Base-by-base conservation (phyloP, 2,888 invertebrate genomes). In the Athalia rosae region DNA sequence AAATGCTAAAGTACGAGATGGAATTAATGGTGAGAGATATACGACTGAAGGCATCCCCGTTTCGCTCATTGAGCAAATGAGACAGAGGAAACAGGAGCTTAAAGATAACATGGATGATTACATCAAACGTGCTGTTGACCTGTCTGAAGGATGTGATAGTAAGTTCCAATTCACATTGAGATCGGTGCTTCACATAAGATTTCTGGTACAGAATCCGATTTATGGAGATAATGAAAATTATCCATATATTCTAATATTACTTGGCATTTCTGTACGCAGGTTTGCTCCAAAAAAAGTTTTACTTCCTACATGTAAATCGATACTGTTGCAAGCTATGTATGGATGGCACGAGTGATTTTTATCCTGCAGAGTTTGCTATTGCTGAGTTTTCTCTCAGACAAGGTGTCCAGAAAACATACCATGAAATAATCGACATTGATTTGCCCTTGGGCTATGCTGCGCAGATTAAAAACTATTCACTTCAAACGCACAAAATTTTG, bases 301-400 rank as follows among this genome's bases (percentile, higher is more conserved):
- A 85, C 78, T 82, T 90, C 0, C 86, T 90, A 47, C 90, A 91
- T 58, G 84, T 88, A 4, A 91, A 90, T 67, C 85, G 84, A 66
- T 90, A 88, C 77, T 90, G 87, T 61, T 80, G 76, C 45, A 84
- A 84, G 66, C 81, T 74, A 4, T 48, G 59, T 0, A 48, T 59
- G 4, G 74, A 61, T 7, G n/a, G 48, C 4, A 15, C 58, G n/a
- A 56, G 73, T 6, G 81, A 82, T 13, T 92, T 90, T 82, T 86
- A 89, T 13, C 93, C 93, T 0, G 92, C 92, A 0, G 93, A 93
- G 85, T 88, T 93, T 61, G 91, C 91, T 0, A 80, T 93, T 0
- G 88, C 88, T 11, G 87, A 91, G 80, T 92, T 90, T 82, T 91
- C 91, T 0, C 79, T 93, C 0, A 82, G 87, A 62, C 81, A 90